Evolutionary conservation across 2,113 vertebrate genomes (phyloP), one percentile per base, ranked within the genome.

Genomic region (Lamprotornis superbus): DNA sequence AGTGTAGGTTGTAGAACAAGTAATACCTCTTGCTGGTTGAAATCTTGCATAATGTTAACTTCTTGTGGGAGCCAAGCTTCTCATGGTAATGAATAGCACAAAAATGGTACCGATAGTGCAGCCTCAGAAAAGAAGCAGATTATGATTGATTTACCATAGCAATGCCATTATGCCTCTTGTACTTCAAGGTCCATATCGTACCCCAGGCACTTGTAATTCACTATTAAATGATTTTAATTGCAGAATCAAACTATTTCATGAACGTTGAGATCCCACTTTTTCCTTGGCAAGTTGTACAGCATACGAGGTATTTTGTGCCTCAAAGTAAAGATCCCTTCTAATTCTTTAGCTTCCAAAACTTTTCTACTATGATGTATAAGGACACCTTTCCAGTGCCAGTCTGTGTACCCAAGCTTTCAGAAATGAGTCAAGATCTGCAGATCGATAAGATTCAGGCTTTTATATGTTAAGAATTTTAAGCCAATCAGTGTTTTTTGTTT

Each of bases 31-130:
- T 85, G 42, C 61, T 80, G 50, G 40, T 44, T 93, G 63, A 89
- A 88, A 64, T 79, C 49, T 89, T 97, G 90, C 80, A 47, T 61
- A 60, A 91, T 44, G 24, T 70, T 89, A 78, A 93, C 70, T 33
- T 93, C 59, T 73, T 87, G 73, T 4, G 6, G 63, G 70, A 96
- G 79, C 57, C 79, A 93, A 64, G 23, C n/a, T 88, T 91, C 79
- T 60, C 49, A 44, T 42, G 28, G 46, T 17, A 25, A 47, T 56
- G 65, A 87, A 73, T 67, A 91, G n/a, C 53, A 53, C 30, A 57
- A 11, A 78, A 82, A 73, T 28, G 3, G 49, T 60, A 40, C 22
- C 0, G 0, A 57, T 21, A 57, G 35, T 10, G 42, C 40, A 77
- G 75, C 61, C 63, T 77, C 49, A 20, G 47, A 49, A 69, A 70